Evolutionary conservation across 2,113 vertebrate species (phyloP).

Genomic region (Tyto alba): DNA sequence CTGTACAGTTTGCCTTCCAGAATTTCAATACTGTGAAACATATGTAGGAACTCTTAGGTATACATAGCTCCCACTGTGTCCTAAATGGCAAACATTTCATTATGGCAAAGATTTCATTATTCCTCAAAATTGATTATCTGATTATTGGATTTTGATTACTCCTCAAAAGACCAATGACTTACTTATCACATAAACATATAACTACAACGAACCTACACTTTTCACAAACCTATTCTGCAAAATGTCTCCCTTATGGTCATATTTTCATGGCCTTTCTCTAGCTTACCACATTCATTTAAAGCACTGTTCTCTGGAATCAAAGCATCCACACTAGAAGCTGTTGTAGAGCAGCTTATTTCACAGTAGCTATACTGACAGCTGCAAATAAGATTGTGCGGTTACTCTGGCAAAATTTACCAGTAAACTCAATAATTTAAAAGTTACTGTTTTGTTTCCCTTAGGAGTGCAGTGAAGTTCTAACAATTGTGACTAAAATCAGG

Average conservation of each 20-base stretch:
- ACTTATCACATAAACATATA: background rate
- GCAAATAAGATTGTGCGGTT: background rate
- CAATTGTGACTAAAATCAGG: background rate
- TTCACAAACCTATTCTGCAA: background rate
- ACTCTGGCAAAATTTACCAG: background rate
- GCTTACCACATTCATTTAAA: background rate
- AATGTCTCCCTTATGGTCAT: background rate
- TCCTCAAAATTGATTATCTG: too few relatives aligned
- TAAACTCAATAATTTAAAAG: background rate
- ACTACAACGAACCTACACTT: background rate
- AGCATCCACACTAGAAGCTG: background rate
- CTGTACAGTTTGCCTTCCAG: background rate
- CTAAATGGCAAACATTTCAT: background rate
- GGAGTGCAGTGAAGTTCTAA: background rate
- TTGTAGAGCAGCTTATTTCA: background rate
- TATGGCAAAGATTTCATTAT: too few relatives aligned
- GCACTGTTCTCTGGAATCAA: background rate
- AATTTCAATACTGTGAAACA: background rate
- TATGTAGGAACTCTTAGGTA: background rate
- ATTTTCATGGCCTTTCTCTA: background rate
- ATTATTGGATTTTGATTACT: background rate
- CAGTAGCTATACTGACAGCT: background rate
- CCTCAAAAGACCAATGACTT: background rate
- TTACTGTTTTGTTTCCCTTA: background rate
- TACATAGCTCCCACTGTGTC: background rate